These are phyloP conservation scores for Camponotus pennsylvanicus DNA, from an alignment of 1,140 invertebrate genomes.

Conservation along the genomic window DNA sequence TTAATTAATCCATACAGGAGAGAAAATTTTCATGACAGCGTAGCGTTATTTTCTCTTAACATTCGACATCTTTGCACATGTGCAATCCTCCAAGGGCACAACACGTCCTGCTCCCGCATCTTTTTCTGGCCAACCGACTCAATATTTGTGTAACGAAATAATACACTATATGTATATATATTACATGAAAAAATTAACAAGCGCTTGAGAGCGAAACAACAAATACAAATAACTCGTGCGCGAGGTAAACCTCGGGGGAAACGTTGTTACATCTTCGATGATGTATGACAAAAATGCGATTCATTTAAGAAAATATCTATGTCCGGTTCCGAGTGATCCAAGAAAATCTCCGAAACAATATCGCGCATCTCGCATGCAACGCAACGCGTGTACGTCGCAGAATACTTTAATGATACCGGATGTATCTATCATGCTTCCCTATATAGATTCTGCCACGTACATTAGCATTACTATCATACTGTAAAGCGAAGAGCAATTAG, in stretches of 20 bases:
- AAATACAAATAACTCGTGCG: constrained; percentile 60
- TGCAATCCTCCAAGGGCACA: constrained; percentile 18
- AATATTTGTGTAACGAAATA: constrained; percentile 53
- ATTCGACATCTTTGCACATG: constrained; percentile 35
- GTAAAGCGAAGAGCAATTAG: background rate
- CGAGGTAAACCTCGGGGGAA: constrained; percentile 45
- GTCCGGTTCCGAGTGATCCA: background rate
- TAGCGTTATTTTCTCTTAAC: background rate
- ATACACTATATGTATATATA: constrained; percentile 58
- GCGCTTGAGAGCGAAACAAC: constrained; percentile 64
- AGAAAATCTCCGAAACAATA: constrained; percentile 22
- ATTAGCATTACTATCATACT: background rate
- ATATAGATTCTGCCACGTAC: background rate
- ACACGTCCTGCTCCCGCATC: background rate
- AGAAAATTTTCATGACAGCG: background rate
- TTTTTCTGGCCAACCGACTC: constrained; percentile 8
- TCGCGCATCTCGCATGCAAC: constrained; percentile 19
- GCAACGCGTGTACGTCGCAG: background rate
- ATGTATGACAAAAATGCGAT: constrained; percentile 26
- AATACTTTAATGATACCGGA: constrained; percentile 42
- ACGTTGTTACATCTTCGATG: constrained; percentile 47
- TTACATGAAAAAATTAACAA: constrained; percentile 69
- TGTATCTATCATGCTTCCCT: constrained; percentile 34
- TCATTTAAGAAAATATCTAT: constrained; percentile 46
- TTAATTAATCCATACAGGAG: background rate